A percentile compares a stretch with the other conserved stretches of the same genome.
phyloP scores from a whole-genome alignment of 2,888 invertebrate genomes.

The Machimus atricapillus region DNA sequence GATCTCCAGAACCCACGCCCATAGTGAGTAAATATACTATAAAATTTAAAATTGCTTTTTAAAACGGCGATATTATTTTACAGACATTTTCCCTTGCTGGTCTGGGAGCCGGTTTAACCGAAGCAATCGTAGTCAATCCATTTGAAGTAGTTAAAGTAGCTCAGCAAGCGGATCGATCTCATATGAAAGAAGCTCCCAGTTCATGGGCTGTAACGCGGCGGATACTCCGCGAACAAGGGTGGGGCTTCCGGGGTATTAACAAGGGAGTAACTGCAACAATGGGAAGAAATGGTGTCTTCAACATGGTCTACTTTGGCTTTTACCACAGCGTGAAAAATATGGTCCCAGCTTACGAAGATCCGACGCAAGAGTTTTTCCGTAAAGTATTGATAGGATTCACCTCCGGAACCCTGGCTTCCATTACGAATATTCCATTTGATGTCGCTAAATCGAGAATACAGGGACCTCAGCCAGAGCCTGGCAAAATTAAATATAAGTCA shows the following conservation, averaged over 20 bases:
- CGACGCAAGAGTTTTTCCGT: slow-evolving; percentile 72
- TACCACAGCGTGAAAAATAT: slow-evolving; percentile 88
- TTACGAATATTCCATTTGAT: slow-evolving; percentile 93
- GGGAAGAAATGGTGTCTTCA: slow-evolving; percentile 88
- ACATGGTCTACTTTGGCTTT: slow-evolving; percentile 94
- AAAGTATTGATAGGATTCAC: slow-evolving; percentile 85
- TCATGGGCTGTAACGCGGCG: slow-evolving; percentile 81
- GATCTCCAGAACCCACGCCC: slow-evolving; percentile 76
- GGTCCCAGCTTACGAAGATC: slow-evolving; percentile 73
- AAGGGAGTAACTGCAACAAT: slow-evolving; percentile 90
- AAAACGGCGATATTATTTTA: not conserved
- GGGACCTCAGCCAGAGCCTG: slow-evolving; percentile 82
- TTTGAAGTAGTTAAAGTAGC: slow-evolving; percentile 97
- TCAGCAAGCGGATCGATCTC: slow-evolving; percentile 76
- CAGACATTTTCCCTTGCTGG: slow-evolving; percentile 91
- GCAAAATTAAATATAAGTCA: slow-evolving; percentile 77
- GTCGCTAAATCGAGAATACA: slow-evolving; percentile 96
- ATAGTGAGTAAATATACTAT: slow-evolving; percentile 66
- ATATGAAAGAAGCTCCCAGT: slow-evolving; percentile 70
- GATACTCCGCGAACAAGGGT: slow-evolving; percentile 78
- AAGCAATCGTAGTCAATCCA: slow-evolving; percentile 90
- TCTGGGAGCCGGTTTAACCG: slow-evolving; percentile 87
- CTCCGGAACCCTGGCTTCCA: slow-evolving; percentile 86
- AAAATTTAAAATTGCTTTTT: not conserved
- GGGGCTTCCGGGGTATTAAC: slow-evolving; percentile 81